Conservation (phyloP, 2,888 invertebrate species). For the Ptilodon capucinus region DNA sequence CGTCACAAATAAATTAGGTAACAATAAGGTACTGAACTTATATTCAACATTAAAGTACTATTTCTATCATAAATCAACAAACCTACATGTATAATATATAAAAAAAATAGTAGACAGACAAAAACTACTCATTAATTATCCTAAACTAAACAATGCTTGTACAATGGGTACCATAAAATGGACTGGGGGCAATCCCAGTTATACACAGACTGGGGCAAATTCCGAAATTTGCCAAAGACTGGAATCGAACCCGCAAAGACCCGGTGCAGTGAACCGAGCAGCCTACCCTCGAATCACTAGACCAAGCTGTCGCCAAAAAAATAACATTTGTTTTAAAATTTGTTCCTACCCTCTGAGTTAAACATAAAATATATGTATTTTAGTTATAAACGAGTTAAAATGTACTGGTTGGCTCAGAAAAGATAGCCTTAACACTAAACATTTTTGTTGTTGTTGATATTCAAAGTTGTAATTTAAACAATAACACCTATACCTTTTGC, state of each 20-base stretch:
- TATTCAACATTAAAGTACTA: neutral
- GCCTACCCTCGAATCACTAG: no score
- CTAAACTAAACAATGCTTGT: no score
- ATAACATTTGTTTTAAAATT: neutral
- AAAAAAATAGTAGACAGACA: no score
- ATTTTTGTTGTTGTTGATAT: conserved; percentile 20
- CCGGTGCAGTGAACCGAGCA: no score
- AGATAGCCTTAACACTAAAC: conserved; percentile 8
- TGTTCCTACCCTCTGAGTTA: conserved; percentile 12
- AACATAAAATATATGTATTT: conserved; percentile 33
- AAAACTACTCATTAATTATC: no score
- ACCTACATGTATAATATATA: neutral
- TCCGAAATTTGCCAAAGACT: no score
- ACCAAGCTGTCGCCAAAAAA: no score
- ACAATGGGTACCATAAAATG: no score
- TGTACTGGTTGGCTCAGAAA: conserved; percentile 6
- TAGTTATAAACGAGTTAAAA: conserved; percentile 27
- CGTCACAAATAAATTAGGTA: neutral
- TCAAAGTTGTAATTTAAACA: conserved; percentile 5
- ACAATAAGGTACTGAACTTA: neutral
- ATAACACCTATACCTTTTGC: neutral
- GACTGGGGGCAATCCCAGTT: no score
- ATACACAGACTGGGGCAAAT: no score
- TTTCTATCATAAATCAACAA: neutral
- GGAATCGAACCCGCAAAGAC: no score